Conservation (phyloP, 1,140 invertebrate species). For the Drosophila pseudoobscura region DNA sequence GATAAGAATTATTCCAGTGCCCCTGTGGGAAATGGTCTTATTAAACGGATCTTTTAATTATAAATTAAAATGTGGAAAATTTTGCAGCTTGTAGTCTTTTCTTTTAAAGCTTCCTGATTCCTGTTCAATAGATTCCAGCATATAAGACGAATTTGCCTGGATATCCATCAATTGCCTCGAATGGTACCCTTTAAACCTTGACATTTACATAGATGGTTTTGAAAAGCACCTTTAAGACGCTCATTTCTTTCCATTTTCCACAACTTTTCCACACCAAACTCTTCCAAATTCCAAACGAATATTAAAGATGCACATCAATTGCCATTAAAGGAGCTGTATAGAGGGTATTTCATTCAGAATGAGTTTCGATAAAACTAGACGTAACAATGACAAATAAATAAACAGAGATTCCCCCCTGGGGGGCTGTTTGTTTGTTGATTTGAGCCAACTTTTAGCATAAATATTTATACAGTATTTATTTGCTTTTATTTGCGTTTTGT, state of each 20-base stretch:
- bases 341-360: background rate
- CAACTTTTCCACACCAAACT: too few relatives aligned
- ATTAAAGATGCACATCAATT: too few relatives aligned
- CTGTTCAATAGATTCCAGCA: background rate
- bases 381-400: slow-evolving; percentile 38
- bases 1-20: slow-evolving; percentile 39
- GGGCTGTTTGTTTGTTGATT: slow-evolving; percentile 16
- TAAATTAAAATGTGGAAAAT: background rate
- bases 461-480: slow-evolving; percentile 49
- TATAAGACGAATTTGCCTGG: too few relatives aligned
- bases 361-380: slow-evolving; percentile 33
- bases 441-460: slow-evolving; percentile 27
- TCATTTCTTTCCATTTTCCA: too few relatives aligned
- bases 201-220: too few relatives aligned
- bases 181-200: too few relatives aligned
- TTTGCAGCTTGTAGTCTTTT: too few relatives aligned
- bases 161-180: background rate
- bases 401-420: slow-evolving; percentile 11
- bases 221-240: too few relatives aligned
- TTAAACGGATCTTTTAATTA: background rate
- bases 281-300: too few relatives aligned
- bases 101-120: too few relatives aligned
- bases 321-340: background rate
- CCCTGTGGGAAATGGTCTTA: slow-evolving; percentile 21
- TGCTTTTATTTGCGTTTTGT: slow-evolving; percentile 21